A percentile compares a stretch with the other conserved stretches of the same genome.
Evolutionary conservation across 2,797 vertebrate species (phyloP).

Genomic region (Echeneis naucrates): DNA sequence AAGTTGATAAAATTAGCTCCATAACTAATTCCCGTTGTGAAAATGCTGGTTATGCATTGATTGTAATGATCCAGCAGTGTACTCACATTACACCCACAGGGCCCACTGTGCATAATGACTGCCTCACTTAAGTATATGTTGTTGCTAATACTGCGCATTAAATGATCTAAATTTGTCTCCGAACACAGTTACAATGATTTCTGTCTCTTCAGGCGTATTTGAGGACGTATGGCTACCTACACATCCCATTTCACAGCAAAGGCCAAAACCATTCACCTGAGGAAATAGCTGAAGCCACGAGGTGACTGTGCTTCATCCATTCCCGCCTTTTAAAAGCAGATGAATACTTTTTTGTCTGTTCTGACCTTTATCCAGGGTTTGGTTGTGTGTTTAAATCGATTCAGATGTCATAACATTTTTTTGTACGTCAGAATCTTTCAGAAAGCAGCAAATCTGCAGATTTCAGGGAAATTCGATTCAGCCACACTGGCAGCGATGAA

Average conservation of each 20-base stretch:
- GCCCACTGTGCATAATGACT: no score
- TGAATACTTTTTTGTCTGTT: not conserved
- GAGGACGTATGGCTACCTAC: slow-evolving; percentile 85
- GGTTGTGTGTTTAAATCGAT: not conserved
- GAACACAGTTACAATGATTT: not conserved
- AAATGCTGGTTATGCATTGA: not conserved
- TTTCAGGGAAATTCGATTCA: slow-evolving; percentile 81
- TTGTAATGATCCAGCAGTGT: not conserved
- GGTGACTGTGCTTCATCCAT: slow-evolving; percentile 65
- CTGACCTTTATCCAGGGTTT: rapidly evolving
- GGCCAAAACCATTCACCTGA: slow-evolving; percentile 66
- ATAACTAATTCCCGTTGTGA: not conserved
- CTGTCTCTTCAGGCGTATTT: slow-evolving; percentile 83
- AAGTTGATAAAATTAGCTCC: not conserved
- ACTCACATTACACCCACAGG: not conserved
- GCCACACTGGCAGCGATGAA: slow-evolving; percentile 84
- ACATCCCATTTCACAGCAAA: slow-evolving; percentile 77
- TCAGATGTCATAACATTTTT: not conserved
- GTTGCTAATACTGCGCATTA: not conserved
- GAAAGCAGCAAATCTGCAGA: slow-evolving; percentile 78
- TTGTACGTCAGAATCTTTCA: slow-evolving; percentile 84
- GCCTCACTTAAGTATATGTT: not conserved
- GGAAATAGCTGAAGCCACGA: slow-evolving; percentile 81
- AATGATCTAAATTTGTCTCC: not conserved
- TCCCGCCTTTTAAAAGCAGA: not conserved